Evolutionary conservation across 2,888 invertebrate genomes (phyloP).

Genomic region (Xestia rhomboidea): DNA sequence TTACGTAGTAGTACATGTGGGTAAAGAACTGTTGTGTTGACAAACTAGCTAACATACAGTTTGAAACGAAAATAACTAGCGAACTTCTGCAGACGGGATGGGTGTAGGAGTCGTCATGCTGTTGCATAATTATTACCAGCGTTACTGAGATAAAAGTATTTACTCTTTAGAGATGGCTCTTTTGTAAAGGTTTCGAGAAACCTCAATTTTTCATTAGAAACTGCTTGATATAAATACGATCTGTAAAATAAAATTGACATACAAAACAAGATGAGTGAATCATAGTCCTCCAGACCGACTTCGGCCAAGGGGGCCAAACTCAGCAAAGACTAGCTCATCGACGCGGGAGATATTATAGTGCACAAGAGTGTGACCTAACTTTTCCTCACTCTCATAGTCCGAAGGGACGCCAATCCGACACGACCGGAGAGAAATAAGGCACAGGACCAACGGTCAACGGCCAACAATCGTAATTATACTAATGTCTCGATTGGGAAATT

Average conservation of each 20-base stretch:
- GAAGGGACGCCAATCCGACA: not conserved
- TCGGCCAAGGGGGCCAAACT: not conserved
- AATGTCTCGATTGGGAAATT: not conserved
- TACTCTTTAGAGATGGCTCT: not conserved
- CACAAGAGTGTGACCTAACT: not conserved
- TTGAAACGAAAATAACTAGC: not conserved
- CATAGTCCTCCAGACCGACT: not conserved
- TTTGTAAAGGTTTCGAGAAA: not conserved
- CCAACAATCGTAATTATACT: not conserved
- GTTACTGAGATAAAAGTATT: not conserved
- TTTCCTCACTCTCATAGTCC: not conserved
- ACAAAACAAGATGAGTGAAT: not conserved
- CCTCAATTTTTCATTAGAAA: not conserved
- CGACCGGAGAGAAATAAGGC: not conserved
- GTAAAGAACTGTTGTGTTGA: constrained; percentile 29
- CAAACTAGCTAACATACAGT: constrained; percentile 2
- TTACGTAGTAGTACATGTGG: constrained; percentile 8
- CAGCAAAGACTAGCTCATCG: not conserved
- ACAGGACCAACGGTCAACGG: not conserved
- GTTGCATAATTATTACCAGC: too few relatives aligned
- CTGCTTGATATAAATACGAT: not conserved
- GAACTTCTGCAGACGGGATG: not conserved
- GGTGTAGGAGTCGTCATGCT: not conserved
- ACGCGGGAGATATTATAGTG: not conserved
- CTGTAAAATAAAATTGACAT: not conserved